Percentiles rank a stretch among this genome's conserved stretches.
phyloP scores from a whole-genome alignment of 2,888 invertebrate genomes.

The Gordius sp. region DNA sequence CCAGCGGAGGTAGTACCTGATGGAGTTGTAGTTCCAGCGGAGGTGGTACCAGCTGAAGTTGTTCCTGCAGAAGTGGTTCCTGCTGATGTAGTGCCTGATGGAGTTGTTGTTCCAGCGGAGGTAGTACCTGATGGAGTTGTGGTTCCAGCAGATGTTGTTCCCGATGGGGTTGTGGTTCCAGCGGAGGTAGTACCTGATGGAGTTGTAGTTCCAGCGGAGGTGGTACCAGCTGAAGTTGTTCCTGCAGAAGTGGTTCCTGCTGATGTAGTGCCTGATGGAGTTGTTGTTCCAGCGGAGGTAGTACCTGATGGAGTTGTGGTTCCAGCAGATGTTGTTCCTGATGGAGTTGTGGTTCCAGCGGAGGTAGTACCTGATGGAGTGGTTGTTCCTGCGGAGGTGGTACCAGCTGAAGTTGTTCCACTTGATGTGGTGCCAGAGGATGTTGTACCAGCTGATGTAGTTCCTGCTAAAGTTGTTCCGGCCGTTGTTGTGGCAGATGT shows the following conservation, averaged over 20 bases:
- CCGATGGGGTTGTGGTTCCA: neutral
- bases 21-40: conserved; percentile 2
- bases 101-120: neutral
- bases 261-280: conserved; percentile 10
- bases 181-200: conserved; percentile 1
- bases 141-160: neutral
- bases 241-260: conserved; percentile 8
- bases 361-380: conserved; percentile 13
- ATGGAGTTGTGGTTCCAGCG: neutral
- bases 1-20: conserved; percentile 10
- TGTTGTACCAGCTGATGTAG: neutral
- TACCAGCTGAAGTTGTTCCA: conserved; percentile 5
- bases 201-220: neutral
- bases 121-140: conserved; percentile 13
- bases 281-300: neutral
- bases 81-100: conserved; percentile 4
- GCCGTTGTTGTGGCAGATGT: neutral
- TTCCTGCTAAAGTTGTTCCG: too few relatives aligned
- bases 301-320: conserved; percentile 10
- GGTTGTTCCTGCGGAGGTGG: neutral
- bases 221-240: conserved; percentile 11
- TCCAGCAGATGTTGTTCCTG: conserved; percentile 13
- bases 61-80: conserved; percentile 4
- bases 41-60: conserved; percentile 8
- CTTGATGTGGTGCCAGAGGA: conserved; percentile 5